phyloP scores from a whole-genome alignment of 2,888 invertebrate genomes.

The Aelia acuminata region DNA sequence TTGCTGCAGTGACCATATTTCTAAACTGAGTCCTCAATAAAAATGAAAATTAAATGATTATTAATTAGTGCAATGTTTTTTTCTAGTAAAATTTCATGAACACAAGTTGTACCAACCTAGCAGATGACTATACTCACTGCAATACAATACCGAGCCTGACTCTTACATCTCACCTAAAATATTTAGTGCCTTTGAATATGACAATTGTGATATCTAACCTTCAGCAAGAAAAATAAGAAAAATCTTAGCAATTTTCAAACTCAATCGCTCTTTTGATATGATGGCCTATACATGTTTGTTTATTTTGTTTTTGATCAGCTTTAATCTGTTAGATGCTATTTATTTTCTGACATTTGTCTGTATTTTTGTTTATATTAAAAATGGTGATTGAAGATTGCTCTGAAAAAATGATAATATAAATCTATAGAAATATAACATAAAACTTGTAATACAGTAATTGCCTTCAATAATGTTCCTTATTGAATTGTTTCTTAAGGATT shows the following conservation, averaged over 20 bases:
- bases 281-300: neutral
- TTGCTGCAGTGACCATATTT: neutral
- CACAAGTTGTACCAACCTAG: neutral
- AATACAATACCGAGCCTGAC: neutral
- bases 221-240: neutral
- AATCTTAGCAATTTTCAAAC: neutral
- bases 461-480: neutral
- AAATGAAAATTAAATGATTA: neutral
- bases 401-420: neutral
- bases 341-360: conserved; percentile 21
- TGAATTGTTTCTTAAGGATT: neutral
- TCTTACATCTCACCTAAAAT: neutral
- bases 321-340: neutral
- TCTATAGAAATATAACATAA: neutral
- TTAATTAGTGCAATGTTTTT: conserved; percentile 7
- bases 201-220: neutral
- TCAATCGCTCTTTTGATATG: neutral
- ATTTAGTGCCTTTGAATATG: neutral
- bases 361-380: conserved; percentile 1
- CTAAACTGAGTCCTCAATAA: neutral
- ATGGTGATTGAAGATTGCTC: neutral
- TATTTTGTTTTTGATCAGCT: conserved; percentile 5
- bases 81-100: conserved; percentile 31
- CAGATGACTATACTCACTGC: conserved; percentile 6
- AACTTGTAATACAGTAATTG: neutral